Evolutionary conservation across 2,888 invertebrate species (phyloP).

Genomic region (Lycocerus yunnanus): DNA sequence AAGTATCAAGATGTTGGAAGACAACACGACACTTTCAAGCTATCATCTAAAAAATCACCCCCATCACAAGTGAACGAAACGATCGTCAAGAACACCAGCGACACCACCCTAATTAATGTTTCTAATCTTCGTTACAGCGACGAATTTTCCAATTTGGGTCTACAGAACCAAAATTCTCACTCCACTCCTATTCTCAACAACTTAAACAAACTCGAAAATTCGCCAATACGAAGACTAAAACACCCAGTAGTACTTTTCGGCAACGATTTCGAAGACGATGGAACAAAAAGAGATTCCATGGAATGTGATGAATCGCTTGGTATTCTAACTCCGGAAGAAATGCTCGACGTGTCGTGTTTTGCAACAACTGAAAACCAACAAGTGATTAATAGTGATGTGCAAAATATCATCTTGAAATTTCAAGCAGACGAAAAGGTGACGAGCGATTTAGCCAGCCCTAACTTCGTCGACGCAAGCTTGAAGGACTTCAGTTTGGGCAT

Average conservation of each 20-base stretch:
- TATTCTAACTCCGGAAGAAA: constrained; percentile 87
- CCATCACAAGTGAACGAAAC: not conserved
- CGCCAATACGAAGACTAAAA: constrained; percentile 15
- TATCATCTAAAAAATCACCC: not conserved
- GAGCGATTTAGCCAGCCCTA: constrained; percentile 40
- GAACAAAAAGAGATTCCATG: constrained; percentile 75
- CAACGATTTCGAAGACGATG: constrained; percentile 39
- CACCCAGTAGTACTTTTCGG: constrained; percentile 3
- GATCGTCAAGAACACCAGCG: not conserved
- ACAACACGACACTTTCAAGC: not conserved
- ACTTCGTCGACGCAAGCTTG: constrained; percentile 43
- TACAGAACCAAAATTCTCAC: not conserved
- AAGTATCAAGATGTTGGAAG: not conserved
- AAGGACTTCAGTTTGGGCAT: constrained; percentile 53
- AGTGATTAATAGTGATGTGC: constrained; percentile 20
- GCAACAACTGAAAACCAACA: constrained; percentile 59
- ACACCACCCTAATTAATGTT: not conserved
- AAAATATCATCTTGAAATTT: constrained; percentile 20
- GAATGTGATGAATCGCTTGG: constrained; percentile 83
- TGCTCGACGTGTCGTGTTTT: constrained; percentile 68
- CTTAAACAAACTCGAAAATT: constrained; percentile 17
- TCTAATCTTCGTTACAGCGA: not conserved
- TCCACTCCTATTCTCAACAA: not conserved
- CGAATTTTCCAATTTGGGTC: not conserved
- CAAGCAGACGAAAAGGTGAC: constrained; percentile 4